Evolutionary conservation across 2,888 invertebrate genomes (phyloP), one percentile per base, ranked within the genome.

Genomic region (Amphipoea oculea): DNA sequence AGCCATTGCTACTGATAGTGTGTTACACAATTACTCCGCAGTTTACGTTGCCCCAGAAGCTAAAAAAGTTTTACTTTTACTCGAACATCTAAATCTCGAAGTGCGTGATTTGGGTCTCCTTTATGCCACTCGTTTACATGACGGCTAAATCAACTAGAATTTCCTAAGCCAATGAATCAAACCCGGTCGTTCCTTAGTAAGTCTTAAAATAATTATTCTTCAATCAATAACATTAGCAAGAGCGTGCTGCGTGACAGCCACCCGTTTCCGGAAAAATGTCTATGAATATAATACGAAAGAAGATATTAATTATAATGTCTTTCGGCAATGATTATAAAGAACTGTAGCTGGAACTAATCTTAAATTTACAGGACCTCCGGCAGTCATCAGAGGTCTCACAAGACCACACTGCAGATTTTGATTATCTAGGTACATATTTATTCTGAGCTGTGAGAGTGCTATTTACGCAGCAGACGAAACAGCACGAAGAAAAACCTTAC

Each of bases 201-300:
- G 4, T 42, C 11, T 63, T 42, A 42, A 45, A 66, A 20, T 20
- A 45, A 45, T 45, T 17, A 42, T 70, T 70, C 14, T 23, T 73
- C 40, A 17, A 76, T 29, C 23, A 60, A 77, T 42, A 23, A 45
- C n/a, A 40, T 51, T 60, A 2, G 23, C 69, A 69, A 78, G 48
- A 78, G n/a, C 51, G 23, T n/a, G 78, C 42, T 51, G 51, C 62
- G 51, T 36, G 60, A n/a, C 12, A n/a, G 51, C 4, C 23, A 36
- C 5, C 40, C 40, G 36, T 78, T 71, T 79, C n/a, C 11, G n/a
- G n/a, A 11, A 45, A 70, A 78, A 69, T 54, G 4, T 69, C 20
- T n/a, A 45, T 12, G n/a, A 70, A 45, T 2, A 42, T 36, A 14
- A 45, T 45, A 36, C 20, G 2, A 78, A 54, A 17, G 2, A 54